Percentiles rank a stretch among this genome's conserved stretches.
Evolutionary conservation across 2,113 vertebrate genomes (phyloP).

Genomic region (Sorex fumeus): DNA sequence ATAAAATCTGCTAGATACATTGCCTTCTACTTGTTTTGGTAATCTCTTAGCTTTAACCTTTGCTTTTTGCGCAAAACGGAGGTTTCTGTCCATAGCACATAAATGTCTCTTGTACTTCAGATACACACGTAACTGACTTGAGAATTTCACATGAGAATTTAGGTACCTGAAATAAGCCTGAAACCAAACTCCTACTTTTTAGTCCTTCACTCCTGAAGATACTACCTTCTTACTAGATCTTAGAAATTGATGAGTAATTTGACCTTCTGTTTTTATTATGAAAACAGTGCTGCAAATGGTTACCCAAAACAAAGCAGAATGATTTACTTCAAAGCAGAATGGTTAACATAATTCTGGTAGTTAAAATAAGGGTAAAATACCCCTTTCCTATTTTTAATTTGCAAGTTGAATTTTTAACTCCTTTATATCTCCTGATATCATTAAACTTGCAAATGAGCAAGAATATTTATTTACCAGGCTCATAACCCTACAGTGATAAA

Average conservation of each 20-base stretch:
- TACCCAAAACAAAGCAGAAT: background rate
- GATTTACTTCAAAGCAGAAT: background rate
- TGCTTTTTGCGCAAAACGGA: background rate
- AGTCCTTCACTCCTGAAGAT: background rate
- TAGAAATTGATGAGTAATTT: constrained; percentile 17
- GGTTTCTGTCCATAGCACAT: background rate
- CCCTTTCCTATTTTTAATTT: background rate
- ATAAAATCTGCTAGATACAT: background rate
- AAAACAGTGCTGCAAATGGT: background rate
- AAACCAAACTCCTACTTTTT: background rate
- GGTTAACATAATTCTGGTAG: constrained; percentile 8
- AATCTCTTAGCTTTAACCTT: background rate
- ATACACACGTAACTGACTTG: background rate
- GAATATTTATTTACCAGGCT: background rate
- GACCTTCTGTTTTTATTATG: background rate
- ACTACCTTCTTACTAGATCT: background rate
- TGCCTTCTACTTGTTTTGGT: background rate
- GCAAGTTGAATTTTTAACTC: background rate
- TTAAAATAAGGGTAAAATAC: too few species aligned
- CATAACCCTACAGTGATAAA: background rate
- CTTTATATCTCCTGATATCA: background rate
- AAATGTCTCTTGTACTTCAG: background rate
- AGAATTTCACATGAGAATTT: background rate
- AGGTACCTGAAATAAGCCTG: background rate
- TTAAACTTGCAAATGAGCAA: background rate